A percentile compares a stretch with the other conserved stretches of the same genome.
These are phyloP conservation scores for Ictidomys tridecemlineatus DNA, from an alignment of 2,113 vertebrate species.

Conservation along the genomic window DNA sequence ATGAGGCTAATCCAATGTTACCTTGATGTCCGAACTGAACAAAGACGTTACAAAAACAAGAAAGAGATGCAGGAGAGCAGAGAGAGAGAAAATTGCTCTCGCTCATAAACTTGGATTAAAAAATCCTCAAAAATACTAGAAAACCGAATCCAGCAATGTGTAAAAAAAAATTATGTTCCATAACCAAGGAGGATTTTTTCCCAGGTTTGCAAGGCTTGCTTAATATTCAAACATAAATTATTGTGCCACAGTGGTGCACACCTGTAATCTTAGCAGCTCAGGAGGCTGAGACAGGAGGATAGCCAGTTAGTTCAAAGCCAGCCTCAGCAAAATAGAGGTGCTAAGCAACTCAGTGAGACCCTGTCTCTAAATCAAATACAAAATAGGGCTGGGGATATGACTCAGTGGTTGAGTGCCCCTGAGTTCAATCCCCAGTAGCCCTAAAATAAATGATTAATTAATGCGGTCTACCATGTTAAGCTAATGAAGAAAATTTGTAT, in stretches of 20 bases:
- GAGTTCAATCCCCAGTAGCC: too few species aligned
- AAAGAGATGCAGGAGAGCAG: background rate
- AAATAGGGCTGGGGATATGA: too few species aligned
- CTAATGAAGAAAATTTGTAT: background rate
- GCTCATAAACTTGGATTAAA: background rate
- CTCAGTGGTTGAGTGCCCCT: too few species aligned
- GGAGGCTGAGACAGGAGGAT: too few species aligned
- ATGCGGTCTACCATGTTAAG: background rate
- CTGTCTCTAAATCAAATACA: too few species aligned
- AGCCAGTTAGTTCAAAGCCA: too few species aligned
- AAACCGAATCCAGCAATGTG: background rate
- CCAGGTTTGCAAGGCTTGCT: background rate
- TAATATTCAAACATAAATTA: background rate
- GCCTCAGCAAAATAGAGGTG: too few species aligned
- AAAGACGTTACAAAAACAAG: background rate
- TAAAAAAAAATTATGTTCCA: background rate
- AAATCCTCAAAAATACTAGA: background rate
- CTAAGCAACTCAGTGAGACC: too few species aligned
- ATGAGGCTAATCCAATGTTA: background rate
- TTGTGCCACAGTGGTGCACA: too few species aligned
- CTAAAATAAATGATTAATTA: background rate
- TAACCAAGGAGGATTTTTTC: background rate
- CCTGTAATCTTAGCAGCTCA: too few species aligned
- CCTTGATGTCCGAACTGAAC: background rate
- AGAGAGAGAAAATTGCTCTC: background rate